Percentiles rank a stretch among this genome's conserved stretches.
Conservation (phyloP, 2,888 invertebrate species). For the Lymantria dispar region DNA sequence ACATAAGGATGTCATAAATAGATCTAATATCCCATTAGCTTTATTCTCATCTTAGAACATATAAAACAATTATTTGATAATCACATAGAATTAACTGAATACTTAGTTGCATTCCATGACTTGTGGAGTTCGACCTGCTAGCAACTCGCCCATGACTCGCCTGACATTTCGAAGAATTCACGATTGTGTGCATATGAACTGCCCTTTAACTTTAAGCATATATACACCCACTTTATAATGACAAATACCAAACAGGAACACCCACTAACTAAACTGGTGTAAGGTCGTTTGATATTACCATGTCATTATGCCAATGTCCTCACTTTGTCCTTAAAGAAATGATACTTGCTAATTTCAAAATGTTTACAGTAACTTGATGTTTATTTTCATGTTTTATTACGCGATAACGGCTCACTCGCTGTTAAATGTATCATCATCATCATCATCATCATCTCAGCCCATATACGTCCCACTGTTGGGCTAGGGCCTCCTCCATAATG, state of each 20-base stretch:
- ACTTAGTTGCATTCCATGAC: not conserved
- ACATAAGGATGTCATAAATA: too few relatives aligned
- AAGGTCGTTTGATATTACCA: slow-evolving; percentile 60
- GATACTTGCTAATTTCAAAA: slow-evolving; percentile 7
- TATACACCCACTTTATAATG: slow-evolving; percentile 55
- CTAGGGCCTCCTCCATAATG: too few relatives aligned
- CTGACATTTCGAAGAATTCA: slow-evolving; percentile 43
- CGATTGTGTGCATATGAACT: slow-evolving; percentile 66
- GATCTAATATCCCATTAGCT: too few relatives aligned
- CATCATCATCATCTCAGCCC: too few relatives aligned
- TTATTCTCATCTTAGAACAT: too few relatives aligned
- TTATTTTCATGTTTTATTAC: not conserved
- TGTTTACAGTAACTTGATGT: slow-evolving; percentile 1
- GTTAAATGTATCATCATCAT: too few relatives aligned
- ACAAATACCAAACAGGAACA: slow-evolving; percentile 38
- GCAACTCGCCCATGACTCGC: slow-evolving; percentile 28
- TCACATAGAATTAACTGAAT: slow-evolving; percentile 1
- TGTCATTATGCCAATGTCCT: slow-evolving; percentile 42
- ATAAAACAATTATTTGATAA: slow-evolving; percentile 2
- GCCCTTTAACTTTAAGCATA: slow-evolving; percentile 43
- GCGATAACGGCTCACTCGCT: not conserved
- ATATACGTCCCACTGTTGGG: too few relatives aligned
- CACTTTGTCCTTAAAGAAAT: slow-evolving; percentile 27
- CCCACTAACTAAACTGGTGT: slow-evolving; percentile 58
- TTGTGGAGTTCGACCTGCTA: slow-evolving; percentile 1